These are phyloP conservation scores for Acomys russatus DNA, from an alignment of 2,797 vertebrate genomes.

Conservation along the genomic window DNA sequence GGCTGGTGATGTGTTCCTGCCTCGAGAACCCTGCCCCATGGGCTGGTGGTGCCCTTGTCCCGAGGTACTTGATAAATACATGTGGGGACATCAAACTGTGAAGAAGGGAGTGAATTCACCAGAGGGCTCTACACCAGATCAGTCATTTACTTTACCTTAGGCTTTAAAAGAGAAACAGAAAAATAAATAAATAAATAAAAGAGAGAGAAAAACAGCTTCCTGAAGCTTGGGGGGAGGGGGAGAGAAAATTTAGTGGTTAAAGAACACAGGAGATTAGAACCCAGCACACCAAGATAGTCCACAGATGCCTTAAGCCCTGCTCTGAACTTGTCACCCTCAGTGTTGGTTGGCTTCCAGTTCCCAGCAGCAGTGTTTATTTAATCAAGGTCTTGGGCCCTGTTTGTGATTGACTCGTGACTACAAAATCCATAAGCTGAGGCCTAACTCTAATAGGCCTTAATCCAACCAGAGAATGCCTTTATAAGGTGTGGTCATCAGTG, in stretches of 20 bases:
- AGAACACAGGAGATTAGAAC: not conserved
- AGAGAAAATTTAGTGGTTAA: not conserved
- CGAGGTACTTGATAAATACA: not conserved
- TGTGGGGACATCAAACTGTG: not conserved
- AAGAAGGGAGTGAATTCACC: not conserved
- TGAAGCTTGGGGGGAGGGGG: not conserved
- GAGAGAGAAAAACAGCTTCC: too few relatives aligned
- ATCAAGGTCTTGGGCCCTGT: not conserved
- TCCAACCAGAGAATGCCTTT: not conserved
- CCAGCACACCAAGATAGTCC: not conserved
- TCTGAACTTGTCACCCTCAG: not conserved
- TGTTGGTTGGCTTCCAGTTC: not conserved
- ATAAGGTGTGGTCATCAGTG: not conserved
- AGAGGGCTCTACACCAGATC: not conserved
- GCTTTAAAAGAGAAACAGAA: not conserved
- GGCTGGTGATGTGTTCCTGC: not conserved
- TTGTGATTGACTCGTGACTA: not conserved
- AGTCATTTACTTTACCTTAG: not conserved
- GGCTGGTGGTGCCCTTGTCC: not conserved
- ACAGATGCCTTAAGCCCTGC: not conserved
- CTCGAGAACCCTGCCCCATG: not conserved
- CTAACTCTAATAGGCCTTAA: not conserved
- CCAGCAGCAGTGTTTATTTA: not conserved
- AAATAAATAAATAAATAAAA: too few relatives aligned
- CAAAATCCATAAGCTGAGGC: not conserved